A percentile compares a stretch with the other conserved stretches of the same genome.
Conservation (phyloP, 2,888 invertebrate genomes). For the Polietes domitor region DNA sequence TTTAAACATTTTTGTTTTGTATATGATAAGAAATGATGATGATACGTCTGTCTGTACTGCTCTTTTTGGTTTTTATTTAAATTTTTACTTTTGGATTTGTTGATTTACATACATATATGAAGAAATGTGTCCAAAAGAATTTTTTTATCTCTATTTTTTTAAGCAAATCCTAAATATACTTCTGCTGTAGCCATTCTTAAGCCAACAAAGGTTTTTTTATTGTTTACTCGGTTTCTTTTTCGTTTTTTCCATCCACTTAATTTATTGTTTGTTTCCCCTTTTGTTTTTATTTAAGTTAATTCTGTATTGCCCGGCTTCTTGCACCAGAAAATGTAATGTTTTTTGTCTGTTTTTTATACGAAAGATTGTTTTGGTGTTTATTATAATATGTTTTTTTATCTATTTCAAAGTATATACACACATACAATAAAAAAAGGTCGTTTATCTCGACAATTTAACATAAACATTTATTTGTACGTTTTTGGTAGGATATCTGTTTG, state of each 20-base stretch:
- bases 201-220: background rate
- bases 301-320: background rate
- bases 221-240: background rate
- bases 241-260: background rate
- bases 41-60: background rate
- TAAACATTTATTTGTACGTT: background rate
- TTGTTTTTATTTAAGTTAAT: constrained; percentile 2
- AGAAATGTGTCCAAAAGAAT: background rate
- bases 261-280: constrained; percentile 7
- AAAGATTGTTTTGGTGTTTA: constrained; percentile 16
- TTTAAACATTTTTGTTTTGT: constrained; percentile 13
- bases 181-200: background rate
- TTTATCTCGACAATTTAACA: constrained; percentile 14
- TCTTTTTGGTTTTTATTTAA: background rate
- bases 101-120: background rate
- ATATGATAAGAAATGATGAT: constrained; percentile 4
- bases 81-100: background rate
- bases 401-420: constrained; percentile 12
- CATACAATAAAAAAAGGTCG: constrained; percentile 2
- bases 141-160: background rate
- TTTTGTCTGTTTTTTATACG: no score
- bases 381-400: constrained; percentile 17
- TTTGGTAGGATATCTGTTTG: background rate
- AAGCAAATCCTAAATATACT: background rate
- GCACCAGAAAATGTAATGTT: background rate